phyloP scores from a whole-genome alignment of 2,888 invertebrate genomes.

The Seira ritae region DNA sequence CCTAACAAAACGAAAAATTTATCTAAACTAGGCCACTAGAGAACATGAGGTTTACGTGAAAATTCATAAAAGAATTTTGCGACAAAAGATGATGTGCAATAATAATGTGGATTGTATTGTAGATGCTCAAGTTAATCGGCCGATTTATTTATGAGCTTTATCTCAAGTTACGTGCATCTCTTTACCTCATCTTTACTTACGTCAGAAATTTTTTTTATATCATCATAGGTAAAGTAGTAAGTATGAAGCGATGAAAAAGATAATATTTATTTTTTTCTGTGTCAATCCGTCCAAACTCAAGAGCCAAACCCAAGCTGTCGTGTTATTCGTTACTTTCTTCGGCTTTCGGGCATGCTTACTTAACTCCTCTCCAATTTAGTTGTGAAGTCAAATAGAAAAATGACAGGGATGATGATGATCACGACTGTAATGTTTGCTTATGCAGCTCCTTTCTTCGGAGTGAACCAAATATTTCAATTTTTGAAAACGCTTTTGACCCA shows the following conservation, averaged over 20 bases:
- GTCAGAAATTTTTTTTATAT: conserved; percentile 6
- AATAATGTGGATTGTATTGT: too few relatives aligned
- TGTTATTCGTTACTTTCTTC: not conserved
- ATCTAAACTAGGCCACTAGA: not conserved
- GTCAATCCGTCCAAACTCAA: not conserved
- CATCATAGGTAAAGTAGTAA: not conserved
- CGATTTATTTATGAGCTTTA: not conserved
- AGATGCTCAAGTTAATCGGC: not conserved
- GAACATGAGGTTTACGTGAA: not conserved
- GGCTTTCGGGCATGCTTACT: not conserved
- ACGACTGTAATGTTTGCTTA: too few relatives aligned
- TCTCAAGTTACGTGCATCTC: not conserved
- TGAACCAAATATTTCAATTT: conserved; percentile 1
- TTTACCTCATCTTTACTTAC: not conserved
- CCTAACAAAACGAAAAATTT: too few relatives aligned
- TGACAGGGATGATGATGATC: not conserved
- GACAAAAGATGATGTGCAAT: not conserved
- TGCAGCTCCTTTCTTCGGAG: not conserved
- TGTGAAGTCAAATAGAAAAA: not conserved
- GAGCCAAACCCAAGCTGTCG: not conserved
- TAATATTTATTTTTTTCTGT: conserved; percentile 5
- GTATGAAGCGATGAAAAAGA: not conserved
- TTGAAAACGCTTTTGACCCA: not conserved
- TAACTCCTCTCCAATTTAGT: conserved; percentile 3
- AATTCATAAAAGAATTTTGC: not conserved